Evolutionary conservation across 2,797 vertebrate species (phyloP).

Genomic region (Sebastes aleutianus): DNA sequence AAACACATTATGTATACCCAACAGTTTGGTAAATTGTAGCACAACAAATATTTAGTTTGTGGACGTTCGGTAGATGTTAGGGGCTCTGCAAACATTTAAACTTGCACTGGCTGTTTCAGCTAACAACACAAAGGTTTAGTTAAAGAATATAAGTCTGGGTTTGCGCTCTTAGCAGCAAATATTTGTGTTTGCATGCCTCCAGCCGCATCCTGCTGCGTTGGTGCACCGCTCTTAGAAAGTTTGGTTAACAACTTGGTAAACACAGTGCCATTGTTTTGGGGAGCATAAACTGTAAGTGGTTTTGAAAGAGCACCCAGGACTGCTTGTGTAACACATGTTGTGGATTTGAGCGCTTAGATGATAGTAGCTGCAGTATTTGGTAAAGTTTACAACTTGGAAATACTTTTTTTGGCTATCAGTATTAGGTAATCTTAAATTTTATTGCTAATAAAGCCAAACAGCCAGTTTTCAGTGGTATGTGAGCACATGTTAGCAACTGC

Average conservation of each 20-base stretch:
- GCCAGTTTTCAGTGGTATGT: not conserved
- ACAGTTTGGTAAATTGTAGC: not conserved
- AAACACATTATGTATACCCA: not conserved
- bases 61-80: not conserved
- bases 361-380: not conserved
- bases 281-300: not conserved
- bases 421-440: not conserved
- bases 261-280: slow-evolving; percentile 17
- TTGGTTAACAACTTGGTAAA: slow-evolving; percentile 16
- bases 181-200: not conserved
- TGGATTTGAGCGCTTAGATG: not conserved
- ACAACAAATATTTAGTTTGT: not conserved
- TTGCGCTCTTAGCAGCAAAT: slow-evolving; percentile 9
- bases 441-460: not conserved
- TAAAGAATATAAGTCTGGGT: not conserved
- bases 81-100: too few relatives aligned
- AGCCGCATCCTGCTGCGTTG: not conserved
- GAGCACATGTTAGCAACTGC: not conserved
- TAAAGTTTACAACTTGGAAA: not conserved
- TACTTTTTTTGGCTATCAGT: not conserved
- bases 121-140: not conserved
- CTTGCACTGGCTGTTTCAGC: not conserved
- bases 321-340: slow-evolving; percentile 9
- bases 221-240: not conserved
- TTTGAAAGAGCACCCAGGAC: not conserved